Evolutionary conservation across 2,113 vertebrate genomes (phyloP).

Genomic region (Eira barbara): DNA sequence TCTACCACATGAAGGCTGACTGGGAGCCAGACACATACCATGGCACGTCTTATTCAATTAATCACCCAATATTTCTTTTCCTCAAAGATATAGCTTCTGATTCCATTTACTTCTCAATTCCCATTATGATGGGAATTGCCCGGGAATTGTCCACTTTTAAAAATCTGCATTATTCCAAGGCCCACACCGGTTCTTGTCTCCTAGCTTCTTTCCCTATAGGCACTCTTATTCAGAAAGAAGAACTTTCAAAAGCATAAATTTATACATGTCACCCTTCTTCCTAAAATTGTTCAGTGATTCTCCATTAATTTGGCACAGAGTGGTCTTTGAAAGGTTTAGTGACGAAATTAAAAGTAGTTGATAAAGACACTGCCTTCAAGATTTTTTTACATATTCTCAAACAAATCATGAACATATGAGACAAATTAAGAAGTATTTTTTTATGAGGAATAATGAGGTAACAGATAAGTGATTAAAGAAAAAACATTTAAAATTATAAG

Average conservation of each 20-base stretch:
- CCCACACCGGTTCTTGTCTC: accelerated
- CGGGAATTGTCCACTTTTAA: not conserved
- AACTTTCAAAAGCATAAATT: not conserved
- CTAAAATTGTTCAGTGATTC: not conserved
- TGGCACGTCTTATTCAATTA: not conserved
- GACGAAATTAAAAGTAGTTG: not conserved
- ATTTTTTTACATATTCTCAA: not conserved
- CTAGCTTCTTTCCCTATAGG: not conserved
- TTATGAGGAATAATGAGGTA: not conserved
- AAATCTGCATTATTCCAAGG: not conserved
- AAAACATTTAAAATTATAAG: not conserved
- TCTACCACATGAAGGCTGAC: not conserved
- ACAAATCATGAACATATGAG: not conserved
- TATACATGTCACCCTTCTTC: not conserved
- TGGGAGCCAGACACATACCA: not conserved
- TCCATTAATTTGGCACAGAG: not conserved
- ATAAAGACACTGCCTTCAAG: not conserved
- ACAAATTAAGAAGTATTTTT: not conserved
- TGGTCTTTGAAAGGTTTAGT: not conserved
- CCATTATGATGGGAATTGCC: not conserved
- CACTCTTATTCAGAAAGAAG: not conserved
- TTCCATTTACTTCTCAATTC: not conserved
- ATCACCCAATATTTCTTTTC: not conserved
- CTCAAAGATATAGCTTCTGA: not conserved
- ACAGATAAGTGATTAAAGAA: not conserved